Base-by-base conservation (phyloP, 1,140 invertebrate genomes). In the Drosophila ironensis region DNA sequence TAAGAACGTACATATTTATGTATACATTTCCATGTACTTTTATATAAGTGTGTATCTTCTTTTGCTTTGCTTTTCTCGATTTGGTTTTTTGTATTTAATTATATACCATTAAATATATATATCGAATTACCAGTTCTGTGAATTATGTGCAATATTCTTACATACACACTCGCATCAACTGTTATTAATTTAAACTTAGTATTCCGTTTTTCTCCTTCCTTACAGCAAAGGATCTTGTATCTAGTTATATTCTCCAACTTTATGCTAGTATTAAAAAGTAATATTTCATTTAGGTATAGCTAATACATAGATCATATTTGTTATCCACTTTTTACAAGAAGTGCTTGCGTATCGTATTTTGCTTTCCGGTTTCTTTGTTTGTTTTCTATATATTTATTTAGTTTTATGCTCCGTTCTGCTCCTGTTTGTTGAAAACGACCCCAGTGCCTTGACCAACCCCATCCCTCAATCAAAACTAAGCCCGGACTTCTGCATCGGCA, bases 121-220 rank as follows among this genome's bases (percentile, higher is more conserved):
- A 63, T 63, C 73, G 72, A 74, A 46, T 75, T 78, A 68, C 80
- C 80, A 84, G 80, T 86, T 86, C 80, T 86, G 80, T 80, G 74
- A 80, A 80, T 86, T 64, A 69, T 70, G 69, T 82, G 63, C 72
- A 70, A 74, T 67, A 53, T 46, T 52, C 35, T 72, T 46, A 59
- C 24, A 41, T 61, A 72, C 64, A 78, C 50, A 61, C 52, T 37
- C 52, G 37, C 63, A 70, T 72, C 71, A 41, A 35, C 60, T 47
- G 48, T 48, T 60, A 28, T 17, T 60, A n/a, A 6, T 66, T 63
- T 40, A 19, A 64, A 60, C 59, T 37, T 38, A 59, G 44, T 60
- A 37, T 73, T 67, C 50, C 51, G 56, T 30, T 63, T 66, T 25
- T 9, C 52, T 25, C 52, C 52, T 45, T 20, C 38, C 20, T 45